These are phyloP conservation scores for Coelopa frigida DNA, from an alignment of 1,140 invertebrate species.

Conservation along the genomic window DNA sequence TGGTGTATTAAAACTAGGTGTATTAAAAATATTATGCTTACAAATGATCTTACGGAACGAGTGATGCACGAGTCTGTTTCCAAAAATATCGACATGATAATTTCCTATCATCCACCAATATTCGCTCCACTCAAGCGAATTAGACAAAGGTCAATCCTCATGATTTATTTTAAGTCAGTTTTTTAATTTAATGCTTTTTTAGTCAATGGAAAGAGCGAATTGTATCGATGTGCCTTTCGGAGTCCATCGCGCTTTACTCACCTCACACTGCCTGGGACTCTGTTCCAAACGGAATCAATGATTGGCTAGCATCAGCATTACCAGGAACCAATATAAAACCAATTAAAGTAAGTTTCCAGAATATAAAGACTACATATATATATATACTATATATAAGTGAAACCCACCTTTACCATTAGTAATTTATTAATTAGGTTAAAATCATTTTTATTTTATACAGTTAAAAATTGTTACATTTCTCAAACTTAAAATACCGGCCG, in stretches of 20 bases:
- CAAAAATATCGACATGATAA: conserved; percentile 66
- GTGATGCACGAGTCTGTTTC: conserved; percentile 79
- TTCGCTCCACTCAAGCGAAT: conserved; percentile 78
- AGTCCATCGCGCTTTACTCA: conserved; percentile 84
- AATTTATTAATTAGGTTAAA: too few species aligned
- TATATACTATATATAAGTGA: too few species aligned
- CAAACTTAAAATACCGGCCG: too few species aligned
- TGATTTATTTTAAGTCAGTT: conserved; percentile 9
- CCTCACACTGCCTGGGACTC: conserved; percentile 90
- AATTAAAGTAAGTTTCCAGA: conserved; percentile 42
- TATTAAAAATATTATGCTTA: conserved; percentile 70
- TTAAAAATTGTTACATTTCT: too few species aligned
- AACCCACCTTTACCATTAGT: too few species aligned
- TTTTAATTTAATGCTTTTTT: conserved; percentile 17
- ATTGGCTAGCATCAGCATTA: conserved; percentile 80
- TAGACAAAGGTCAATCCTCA: conserved; percentile 62
- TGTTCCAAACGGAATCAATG: conserved; percentile 77
- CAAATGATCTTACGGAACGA: conserved; percentile 87
- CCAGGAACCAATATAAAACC: conserved; percentile 46
- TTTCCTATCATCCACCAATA: conserved; percentile 94
- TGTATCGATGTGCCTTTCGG: conserved; percentile 72
- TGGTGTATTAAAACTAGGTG: conserved; percentile 24
- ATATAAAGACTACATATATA: too few species aligned
- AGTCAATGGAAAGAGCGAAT: conserved; percentile 71
- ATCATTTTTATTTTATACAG: too few species aligned